phyloP scores from a whole-genome alignment of 37 sponge, comb jelly and placozoan species.

The Ianthella basta region DNA sequence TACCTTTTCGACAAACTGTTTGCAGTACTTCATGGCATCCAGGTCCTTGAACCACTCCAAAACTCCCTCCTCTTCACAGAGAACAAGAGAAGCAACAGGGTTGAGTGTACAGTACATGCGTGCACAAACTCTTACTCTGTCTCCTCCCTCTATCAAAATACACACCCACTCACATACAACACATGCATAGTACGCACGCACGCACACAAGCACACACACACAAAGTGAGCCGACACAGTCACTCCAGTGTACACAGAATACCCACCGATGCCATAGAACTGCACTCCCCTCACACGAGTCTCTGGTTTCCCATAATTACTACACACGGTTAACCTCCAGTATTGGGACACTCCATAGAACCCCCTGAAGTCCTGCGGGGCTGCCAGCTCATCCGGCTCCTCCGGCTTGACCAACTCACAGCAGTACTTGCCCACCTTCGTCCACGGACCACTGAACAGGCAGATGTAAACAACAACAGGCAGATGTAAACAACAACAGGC shows the following conservation, averaged over 20 bases:
- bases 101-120: not conserved
- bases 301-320: conserved; percentile 76
- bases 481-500: conserved; percentile 6
- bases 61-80: conserved; percentile 47
- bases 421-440: conserved; percentile 60
- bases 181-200: not conserved
- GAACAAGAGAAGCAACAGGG: not conserved
- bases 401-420: conserved; percentile 64
- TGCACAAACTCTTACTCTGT: not conserved
- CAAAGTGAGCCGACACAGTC: not conserved
- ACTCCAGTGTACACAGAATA: not conserved
- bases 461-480: conserved; percentile 34
- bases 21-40: conserved; percentile 51
- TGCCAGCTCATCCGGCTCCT: conserved; percentile 56
- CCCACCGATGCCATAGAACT: conserved; percentile 91
- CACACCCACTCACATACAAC: not conserved
- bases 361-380: conserved; percentile 80
- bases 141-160: no score
- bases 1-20: conserved; percentile 66
- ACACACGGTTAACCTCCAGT: conserved; percentile 63
- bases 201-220: not conserved
- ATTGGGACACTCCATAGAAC: conserved; percentile 77
- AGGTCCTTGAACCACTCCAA: conserved; percentile 67
- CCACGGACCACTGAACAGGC: conserved; percentile 80
- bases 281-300: conserved; percentile 59